Evolutionary conservation across 1,140 invertebrate species (phyloP), one percentile per base, ranked within the genome.

Genomic region (Hestina assimilis): DNA sequence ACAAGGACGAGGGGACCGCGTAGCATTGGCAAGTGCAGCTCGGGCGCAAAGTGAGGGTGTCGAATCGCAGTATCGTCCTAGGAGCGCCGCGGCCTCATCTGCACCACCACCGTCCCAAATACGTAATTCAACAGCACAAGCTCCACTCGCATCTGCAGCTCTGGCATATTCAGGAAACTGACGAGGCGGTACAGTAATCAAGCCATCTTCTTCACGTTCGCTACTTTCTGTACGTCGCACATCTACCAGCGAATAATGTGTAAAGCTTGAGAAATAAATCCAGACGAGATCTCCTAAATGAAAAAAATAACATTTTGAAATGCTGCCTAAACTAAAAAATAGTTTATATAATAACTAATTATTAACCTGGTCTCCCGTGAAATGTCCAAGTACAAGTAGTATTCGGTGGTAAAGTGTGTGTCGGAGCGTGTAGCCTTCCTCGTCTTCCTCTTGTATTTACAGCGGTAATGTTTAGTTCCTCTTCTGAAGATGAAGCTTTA

Each of bases 321-420:
- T 19, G 14, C 14, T 1, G 4, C 11, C 6, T 11, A 4, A 8
- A 24, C 4, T 14, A 12, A 17, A 29, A 51, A 4, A 41, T 41
- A 21, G 23, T 9, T 15, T 8, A 11, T 19, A 20, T 21, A 11
- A 9, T 6, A 19, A 47, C 23, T 33, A 23, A 47, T 12, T 33
- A 0, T 48, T 58, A 41, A 89, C 88, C 87, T 15, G 92, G 90
- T 42, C 92, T 91, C 11, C 95, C 96, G 64, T 93, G 91, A 72
- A 97, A 95, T 57, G 92, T 93, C 91, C 96, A 97, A 11, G 93
- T 94, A 85, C 96, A 97, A 7, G 94, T 96, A 24, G 95, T 95
- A 64, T 95, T 95, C 1, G 94, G 94, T 31, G 95, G 93, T 43
- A 97, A 85, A 12, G 95, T 95, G 83, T 97, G 96, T 40, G 94